Percentiles rank a stretch among this genome's conserved stretches.
Conservation (phyloP, 2,888 invertebrate genomes). For the Yponomeuta plumbellus region DNA sequence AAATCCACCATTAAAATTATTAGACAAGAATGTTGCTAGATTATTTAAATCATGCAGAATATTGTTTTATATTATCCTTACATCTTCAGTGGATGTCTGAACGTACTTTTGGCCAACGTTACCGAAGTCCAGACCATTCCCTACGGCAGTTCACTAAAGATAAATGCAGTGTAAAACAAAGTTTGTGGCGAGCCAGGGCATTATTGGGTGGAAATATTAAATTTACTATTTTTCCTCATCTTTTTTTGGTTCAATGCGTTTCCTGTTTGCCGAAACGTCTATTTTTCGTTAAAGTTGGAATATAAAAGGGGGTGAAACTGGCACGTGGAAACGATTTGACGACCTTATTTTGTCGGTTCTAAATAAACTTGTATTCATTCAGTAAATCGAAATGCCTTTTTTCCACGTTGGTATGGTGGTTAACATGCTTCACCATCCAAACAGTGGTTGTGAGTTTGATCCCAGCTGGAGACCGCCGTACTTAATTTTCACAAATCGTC, state of each 20-base stretch:
- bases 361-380: neutral
- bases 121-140: constrained; percentile 5
- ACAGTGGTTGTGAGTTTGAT: too few species aligned
- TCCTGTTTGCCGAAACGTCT: constrained; percentile 17
- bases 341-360: neutral
- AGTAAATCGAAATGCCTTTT: neutral
- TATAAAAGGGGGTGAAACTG: constrained; percentile 4
- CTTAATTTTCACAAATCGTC: too few species aligned
- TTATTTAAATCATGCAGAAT: too few species aligned
- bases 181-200: constrained; percentile 28
- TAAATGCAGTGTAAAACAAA: neutral
- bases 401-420: too few species aligned
- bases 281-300: constrained; percentile 8
- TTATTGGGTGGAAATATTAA: constrained; percentile 42
- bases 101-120: neutral
- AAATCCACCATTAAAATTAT: too few species aligned
- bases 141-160: neutral
- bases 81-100: neutral
- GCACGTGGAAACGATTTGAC: neutral
- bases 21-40: too few species aligned
- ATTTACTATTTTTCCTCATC: constrained; percentile 34
- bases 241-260: constrained; percentile 28
- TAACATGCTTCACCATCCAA: too few species aligned
- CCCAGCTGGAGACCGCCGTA: too few species aligned
- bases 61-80: too few species aligned